These are phyloP conservation scores for Pseudochaenichthys georgianus DNA, from an alignment of 2,797 vertebrate genomes.

Conservation along the genomic window DNA sequence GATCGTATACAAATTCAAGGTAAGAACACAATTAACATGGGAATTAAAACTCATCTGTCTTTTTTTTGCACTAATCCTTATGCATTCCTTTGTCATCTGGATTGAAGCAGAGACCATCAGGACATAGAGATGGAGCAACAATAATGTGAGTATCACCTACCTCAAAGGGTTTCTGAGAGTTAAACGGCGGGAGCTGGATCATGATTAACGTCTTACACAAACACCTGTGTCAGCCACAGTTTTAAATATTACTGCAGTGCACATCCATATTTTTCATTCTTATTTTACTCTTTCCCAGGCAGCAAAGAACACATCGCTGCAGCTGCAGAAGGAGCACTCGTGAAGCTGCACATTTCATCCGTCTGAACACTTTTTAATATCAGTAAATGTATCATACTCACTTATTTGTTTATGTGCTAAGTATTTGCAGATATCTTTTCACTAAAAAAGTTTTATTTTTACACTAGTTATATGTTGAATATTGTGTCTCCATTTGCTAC, in stretches of 20 bases:
- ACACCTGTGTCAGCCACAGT: not conserved
- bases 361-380: slow-evolving; percentile 44
- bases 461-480: slow-evolving; percentile 61
- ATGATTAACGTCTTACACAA: slow-evolving; percentile 5
- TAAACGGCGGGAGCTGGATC: slow-evolving; percentile 20
- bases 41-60: not conserved
- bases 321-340: slow-evolving; percentile 42
- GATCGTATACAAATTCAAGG: slow-evolving; percentile 62
- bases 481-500: slow-evolving; percentile 56
- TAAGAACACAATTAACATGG: slow-evolving; percentile 32
- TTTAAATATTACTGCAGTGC: not conserved
- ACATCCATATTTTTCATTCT: slow-evolving; percentile 15
- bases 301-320: slow-evolving; percentile 31
- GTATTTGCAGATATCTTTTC: slow-evolving; percentile 65
- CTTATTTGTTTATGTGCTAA: slow-evolving; percentile 66
- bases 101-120: slow-evolving; percentile 53
- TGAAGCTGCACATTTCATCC: slow-evolving; percentile 65
- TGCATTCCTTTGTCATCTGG: slow-evolving; percentile 36
- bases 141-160: slow-evolving; percentile 69
- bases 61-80: slow-evolving; percentile 16
- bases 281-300: slow-evolving; percentile 44
- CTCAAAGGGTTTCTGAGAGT: not conserved
- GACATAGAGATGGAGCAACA: slow-evolving; percentile 62
- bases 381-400: slow-evolving; percentile 57
- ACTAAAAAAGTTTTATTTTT: slow-evolving; percentile 71